Conservation (phyloP, 2,797 vertebrate genomes). For the Anguilla anguilla region DNA sequence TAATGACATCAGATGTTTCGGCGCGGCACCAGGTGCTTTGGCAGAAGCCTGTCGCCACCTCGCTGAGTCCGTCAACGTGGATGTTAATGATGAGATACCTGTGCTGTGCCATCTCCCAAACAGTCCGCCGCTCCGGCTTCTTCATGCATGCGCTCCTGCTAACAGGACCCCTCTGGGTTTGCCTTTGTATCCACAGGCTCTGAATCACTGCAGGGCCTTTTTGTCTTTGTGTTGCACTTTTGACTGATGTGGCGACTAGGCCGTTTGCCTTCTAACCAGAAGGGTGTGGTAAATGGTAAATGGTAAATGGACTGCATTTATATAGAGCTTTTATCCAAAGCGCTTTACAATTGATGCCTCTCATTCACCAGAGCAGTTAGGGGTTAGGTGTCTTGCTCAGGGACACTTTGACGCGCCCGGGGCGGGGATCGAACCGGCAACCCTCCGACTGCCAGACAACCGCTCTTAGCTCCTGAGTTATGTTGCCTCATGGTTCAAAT, state of each 20-base stretch:
- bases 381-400: too few relatives aligned
- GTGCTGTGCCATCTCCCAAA: conserved; percentile 76
- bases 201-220: not conserved
- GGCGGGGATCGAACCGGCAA: too few relatives aligned
- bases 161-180: not conserved
- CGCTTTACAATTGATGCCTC: too few relatives aligned
- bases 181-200: not conserved
- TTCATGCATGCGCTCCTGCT: not conserved
- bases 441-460: too few relatives aligned
- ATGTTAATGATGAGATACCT: conserved; percentile 85
- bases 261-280: not conserved
- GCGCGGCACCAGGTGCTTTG: conserved; percentile 89
- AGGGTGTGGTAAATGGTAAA: not conserved
- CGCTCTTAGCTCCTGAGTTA: too few relatives aligned
- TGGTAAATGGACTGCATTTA: too few relatives aligned
- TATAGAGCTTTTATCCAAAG: too few relatives aligned
- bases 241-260: not conserved
- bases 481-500: not conserved
- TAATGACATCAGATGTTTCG: conserved; percentile 88
- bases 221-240: not conserved
- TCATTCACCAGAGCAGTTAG: too few relatives aligned
- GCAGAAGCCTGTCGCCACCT: conserved; percentile 80
- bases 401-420: too few relatives aligned
- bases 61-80: conserved; percentile 86
- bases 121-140: conserved; percentile 56